Base-by-base conservation (phyloP, 1,140 invertebrate species). In the Drosophila mayri region DNA sequence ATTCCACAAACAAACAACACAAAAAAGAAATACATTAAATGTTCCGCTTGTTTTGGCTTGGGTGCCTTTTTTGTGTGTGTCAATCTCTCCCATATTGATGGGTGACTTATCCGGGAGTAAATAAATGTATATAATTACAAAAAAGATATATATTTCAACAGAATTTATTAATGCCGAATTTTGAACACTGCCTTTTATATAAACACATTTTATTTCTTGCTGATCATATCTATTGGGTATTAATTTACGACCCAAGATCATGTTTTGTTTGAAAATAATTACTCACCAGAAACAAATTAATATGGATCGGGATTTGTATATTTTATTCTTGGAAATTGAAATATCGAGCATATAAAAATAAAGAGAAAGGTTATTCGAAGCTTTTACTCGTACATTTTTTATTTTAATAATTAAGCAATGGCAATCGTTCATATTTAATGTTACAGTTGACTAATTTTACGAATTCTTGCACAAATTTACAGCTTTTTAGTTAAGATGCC, bases 21-120 rank as follows among this genome's bases (percentile, higher is more conserved):
- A 35, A 20, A 47, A 37, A 18, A 37, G 28, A 65, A 35, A 68
- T 50, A 66, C 65, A 35, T 52, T 50, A 64, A 68, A 43, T 22
- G 62, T 12, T 61, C 3, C 20, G 37, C 57, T 64, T 11, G 35
- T 62, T 63, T 18, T 60, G 40, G 28, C 20, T 64, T 62, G 12
- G 62, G 62, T 62, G 62, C 3, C 16, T 59, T 28, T 65, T 40
- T 43, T 25, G 12, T 35, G 61, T 57, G 10, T 37, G 54, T 57
- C 54, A 57, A 57, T 55, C 32, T 22, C 6, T 22, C 20, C 35
- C 20, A 57, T 41, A 57, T 57, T 57, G 54, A 41, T 57, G 32
- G 54, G 54, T 57, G 52, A 38, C 52, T 55, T 55, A 7, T 38
- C 52, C 20, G 52, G 52, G 32, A 54, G 32, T 54, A 54, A 54